Evolutionary conservation across 2,113 vertebrate species (phyloP), one percentile per base, ranked within the genome.

Genomic region (Athene noctua): DNA sequence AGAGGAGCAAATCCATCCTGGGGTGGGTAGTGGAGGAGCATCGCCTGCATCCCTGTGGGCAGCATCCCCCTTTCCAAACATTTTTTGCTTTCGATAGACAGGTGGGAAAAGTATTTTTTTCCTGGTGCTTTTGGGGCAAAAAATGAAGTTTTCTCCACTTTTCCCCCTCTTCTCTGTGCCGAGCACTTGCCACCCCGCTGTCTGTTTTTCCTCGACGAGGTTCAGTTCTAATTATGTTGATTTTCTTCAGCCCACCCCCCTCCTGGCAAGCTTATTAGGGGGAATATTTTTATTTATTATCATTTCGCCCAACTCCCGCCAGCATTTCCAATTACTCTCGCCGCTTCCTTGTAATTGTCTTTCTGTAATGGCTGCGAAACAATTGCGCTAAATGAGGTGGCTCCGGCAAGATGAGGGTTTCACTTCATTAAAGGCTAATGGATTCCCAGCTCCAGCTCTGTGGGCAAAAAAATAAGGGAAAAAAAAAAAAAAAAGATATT

Each of bases 361-460:
- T 99, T 99, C 99, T 98, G 98, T 99, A 99, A 99, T 99, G 99
- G 99, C 99, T 98, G 98, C 98, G 98, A 99, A 99, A 99, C 99
- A 99, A 99, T 99, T 98, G 99, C 99, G 99, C 99, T 99, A 99
- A 99, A 99, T 99, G 99, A 99, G 99, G 99, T 99, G 99, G 99
- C 99, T 99, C 99, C 98, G 97, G 98, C 98, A 98, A 99, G 99
- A 99, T 99, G 99, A 98, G 99, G 98, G 99, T 99, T 98, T 98
- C 99, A 99, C 99, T 99, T 99, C 99, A 99, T 99, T 99, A 99
- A 99, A 99, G 99, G 98, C 99, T 99, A 99, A 99, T 99, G 99
- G 99, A 99, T 99, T 99, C 99, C 98, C 99, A 99, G 99, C 99
- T 98, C 97, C 96, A 95, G 98, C 98, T 98, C 98, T 97, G 98